These are phyloP conservation scores for Crambe crambe DNA, from an alignment of 37 sponge, comb jelly and placozoan genomes.

Conservation along the genomic window DNA sequence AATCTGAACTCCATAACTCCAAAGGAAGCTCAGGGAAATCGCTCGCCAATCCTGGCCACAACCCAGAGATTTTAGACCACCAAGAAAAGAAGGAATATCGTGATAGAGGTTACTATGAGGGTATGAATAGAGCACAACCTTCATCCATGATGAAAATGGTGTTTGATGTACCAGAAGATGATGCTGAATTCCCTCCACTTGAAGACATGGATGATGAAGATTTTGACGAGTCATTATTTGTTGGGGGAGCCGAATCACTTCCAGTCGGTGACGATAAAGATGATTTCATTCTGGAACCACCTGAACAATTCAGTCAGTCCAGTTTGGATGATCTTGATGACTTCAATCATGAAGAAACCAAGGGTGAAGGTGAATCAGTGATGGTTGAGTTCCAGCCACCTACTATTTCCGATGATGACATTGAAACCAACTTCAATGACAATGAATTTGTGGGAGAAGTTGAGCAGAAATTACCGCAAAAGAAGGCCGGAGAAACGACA, in stretches of 20 bases:
- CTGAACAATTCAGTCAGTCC: slow-evolving; percentile 8
- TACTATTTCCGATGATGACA: background rate
- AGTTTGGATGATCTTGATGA: background rate
- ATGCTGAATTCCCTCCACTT: too few relatives aligned
- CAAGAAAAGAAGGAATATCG: too few relatives aligned
- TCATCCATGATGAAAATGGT: too few relatives aligned
- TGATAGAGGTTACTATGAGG: too few relatives aligned
- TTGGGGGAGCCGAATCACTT: background rate
- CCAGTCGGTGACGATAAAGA: too few relatives aligned
- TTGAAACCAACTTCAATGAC: background rate
- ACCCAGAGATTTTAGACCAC: too few relatives aligned
- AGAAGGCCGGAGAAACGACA: background rate
- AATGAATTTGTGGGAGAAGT: background rate
- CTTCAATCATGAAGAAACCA: background rate
- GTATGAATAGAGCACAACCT: too few relatives aligned
- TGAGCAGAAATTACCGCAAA: background rate
- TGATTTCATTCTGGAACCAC: slow-evolving; percentile 8
- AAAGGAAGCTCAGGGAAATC: too few relatives aligned
- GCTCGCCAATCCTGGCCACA: too few relatives aligned
- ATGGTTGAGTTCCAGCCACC: background rate
- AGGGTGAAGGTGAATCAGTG: background rate
- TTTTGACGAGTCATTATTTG: background rate
- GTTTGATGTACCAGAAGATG: too few relatives aligned
- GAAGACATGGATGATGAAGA: background rate
- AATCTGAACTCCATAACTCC: too few relatives aligned